These are phyloP conservation scores for Perizoma flavofasciatum DNA, from an alignment of 2,888 invertebrate species.

Conservation along the genomic window DNA sequence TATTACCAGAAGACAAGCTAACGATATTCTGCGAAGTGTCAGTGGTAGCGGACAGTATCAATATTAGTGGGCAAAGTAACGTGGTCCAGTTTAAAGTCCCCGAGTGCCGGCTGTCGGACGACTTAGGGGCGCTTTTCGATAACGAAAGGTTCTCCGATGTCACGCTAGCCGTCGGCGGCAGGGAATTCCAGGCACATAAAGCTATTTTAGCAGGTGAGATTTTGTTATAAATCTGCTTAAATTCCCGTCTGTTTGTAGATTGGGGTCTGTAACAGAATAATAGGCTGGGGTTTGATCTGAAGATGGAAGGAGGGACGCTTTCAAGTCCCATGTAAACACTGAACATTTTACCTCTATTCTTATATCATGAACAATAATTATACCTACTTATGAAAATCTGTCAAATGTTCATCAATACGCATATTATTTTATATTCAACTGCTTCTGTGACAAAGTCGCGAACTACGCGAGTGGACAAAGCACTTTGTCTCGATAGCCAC, in stretches of 20 bases:
- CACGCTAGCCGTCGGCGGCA: conserved; percentile 94
- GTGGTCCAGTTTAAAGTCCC: conserved; percentile 99
- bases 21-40: conserved; percentile 99
- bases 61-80: conserved; percentile 99
- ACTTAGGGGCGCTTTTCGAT: conserved; percentile 97
- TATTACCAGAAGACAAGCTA: conserved; percentile 98
- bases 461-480: conserved; percentile 12
- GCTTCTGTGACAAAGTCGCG: too few relatives aligned
- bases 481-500: conserved; percentile 9
- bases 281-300: background rate
- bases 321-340: too few relatives aligned
- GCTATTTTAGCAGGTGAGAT: conserved; percentile 95
- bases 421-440: too few relatives aligned
- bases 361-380: too few relatives aligned
- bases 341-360: too few relatives aligned
- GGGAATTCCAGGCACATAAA: conserved; percentile 98
- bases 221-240: conserved; percentile 9
- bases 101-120: conserved; percentile 96
- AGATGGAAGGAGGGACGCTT: background rate
- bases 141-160: conserved; percentile 99
- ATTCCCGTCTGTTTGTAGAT: background rate
- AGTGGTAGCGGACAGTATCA: conserved; percentile 99
- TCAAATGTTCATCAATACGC: too few relatives aligned
- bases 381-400: too few relatives aligned
- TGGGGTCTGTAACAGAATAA: background rate